phyloP scores from a whole-genome alignment of 2,888 invertebrate genomes.

The Chrysolina oricalcia region DNA sequence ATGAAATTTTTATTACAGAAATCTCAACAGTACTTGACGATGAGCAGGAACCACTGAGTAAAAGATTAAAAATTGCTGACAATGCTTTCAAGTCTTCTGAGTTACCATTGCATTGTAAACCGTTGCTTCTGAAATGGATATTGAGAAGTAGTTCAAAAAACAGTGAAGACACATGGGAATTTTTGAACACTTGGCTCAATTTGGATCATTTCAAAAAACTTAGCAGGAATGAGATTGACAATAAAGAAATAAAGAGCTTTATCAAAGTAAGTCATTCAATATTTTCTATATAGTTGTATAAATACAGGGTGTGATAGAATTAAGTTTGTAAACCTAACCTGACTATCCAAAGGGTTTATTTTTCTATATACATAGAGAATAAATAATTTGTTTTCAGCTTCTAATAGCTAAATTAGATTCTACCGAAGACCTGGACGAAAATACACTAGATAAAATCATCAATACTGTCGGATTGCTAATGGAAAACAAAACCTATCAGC shows the following conservation, averaged over 20 bases:
- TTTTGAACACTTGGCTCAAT: conserved; percentile 59
- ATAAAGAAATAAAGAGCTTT: conserved; percentile 57
- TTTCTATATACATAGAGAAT: no score
- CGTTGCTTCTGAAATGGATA: conserved; percentile 62
- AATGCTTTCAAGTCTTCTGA: conserved; percentile 62
- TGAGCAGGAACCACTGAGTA: conserved; percentile 61
- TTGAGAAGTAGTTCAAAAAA: conserved; percentile 44
- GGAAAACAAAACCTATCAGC: conserved; percentile 59
- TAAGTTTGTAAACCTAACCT: no score
- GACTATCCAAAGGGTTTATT: no score
- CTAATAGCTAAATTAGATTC: conserved; percentile 26
- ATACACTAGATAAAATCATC: conserved; percentile 21
- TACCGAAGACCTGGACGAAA: conserved; percentile 11
- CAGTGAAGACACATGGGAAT: conserved; percentile 54
- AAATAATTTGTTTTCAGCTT: conserved; percentile 35
- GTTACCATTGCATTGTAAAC: conserved; percentile 57
- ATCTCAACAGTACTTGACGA: conserved; percentile 60
- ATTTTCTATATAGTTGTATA: not conserved
- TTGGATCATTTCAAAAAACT: conserved; percentile 61
- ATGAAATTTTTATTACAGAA: conserved; percentile 55
- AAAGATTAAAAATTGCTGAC: conserved; percentile 64
- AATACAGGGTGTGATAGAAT: no score
- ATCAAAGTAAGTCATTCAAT: conserved; percentile 41
- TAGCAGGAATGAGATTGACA: conserved; percentile 60
- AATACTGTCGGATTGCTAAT: conserved; percentile 38